These are phyloP conservation scores for Epicauta chinensis DNA, from an alignment of 1,140 invertebrate genomes.

Conservation along the genomic window DNA sequence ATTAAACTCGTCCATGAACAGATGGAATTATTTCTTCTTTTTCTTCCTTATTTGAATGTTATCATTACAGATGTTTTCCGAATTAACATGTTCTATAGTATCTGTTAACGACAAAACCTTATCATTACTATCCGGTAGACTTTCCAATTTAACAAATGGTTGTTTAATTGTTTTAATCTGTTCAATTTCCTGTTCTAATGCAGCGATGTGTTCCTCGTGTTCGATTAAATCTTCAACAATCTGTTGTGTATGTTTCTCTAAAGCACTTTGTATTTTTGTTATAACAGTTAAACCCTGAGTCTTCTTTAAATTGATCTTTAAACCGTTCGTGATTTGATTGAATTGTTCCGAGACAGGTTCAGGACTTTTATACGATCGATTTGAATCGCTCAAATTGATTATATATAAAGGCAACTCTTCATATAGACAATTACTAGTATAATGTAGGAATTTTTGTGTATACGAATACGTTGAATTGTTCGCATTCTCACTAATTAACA, in stretches of 20 bases:
- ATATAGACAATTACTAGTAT: slow-evolving; percentile 16
- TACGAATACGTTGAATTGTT: slow-evolving; percentile 29
- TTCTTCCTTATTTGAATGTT: not conserved
- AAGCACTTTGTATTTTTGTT: slow-evolving; percentile 31
- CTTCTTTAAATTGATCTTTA: slow-evolving; percentile 27
- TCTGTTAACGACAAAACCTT: not conserved
- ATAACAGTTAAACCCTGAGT: slow-evolving; percentile 26
- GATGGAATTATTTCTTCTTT: too few relatives aligned
- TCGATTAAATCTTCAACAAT: slow-evolving; percentile 22
- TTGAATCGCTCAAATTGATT: slow-evolving; percentile 34
- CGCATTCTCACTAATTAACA: slow-evolving; percentile 25
- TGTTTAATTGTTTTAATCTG: not conserved
- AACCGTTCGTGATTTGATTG: slow-evolving; percentile 23
- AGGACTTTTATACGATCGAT: slow-evolving; percentile 31
- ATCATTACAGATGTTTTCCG: not conserved
- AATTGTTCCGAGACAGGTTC: slow-evolving; percentile 26
- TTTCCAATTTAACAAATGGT: not conserved
- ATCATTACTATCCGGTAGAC: not conserved
- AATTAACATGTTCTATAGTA: not conserved
- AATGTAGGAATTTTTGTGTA: slow-evolving; percentile 33
- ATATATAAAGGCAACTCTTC: slow-evolving; percentile 33
- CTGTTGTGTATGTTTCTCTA: slow-evolving; percentile 29
- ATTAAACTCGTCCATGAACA: too few relatives aligned
- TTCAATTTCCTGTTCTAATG: slow-evolving; percentile 30
- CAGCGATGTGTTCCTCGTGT: slow-evolving; percentile 29